phyloP scores from a whole-genome alignment of 2,797 vertebrate genomes.

The Hybognathus amarus region DNA sequence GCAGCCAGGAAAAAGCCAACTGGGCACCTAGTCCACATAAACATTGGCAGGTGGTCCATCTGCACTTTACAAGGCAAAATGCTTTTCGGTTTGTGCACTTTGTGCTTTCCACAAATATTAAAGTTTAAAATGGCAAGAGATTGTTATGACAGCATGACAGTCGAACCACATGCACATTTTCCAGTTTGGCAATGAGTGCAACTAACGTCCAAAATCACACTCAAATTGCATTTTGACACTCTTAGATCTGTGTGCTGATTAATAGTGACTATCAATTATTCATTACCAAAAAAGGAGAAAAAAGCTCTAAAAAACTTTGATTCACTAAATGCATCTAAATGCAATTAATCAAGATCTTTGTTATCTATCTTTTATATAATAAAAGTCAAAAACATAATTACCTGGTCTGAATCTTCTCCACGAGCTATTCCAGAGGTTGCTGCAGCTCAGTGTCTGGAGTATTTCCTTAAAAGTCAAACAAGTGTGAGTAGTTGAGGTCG shows the following conservation, averaged over 20 bases:
- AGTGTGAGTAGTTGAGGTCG: constrained; percentile 54
- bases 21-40: constrained; percentile 32
- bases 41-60: constrained; percentile 15
- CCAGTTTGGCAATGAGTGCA: constrained; percentile 24
- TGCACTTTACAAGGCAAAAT: constrained; percentile 11
- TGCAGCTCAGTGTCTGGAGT: constrained; percentile 39
- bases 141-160: constrained; percentile 18
- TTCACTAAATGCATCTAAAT: neutral
- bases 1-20: constrained; percentile 38
- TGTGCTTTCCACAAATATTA: neutral
- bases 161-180: constrained; percentile 38
- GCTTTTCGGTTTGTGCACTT: neutral
- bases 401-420: constrained; percentile 34
- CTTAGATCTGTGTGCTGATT: neutral
- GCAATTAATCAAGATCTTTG: neutral
- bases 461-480: constrained; percentile 65
- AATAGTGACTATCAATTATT: neutral
- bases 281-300: neutral
- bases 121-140: constrained; percentile 12
- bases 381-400: constrained; percentile 1
- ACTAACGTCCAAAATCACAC: neutral
- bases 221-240: neutral
- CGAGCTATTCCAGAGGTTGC: constrained; percentile 50
- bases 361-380: neutral
- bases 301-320: neutral